Evolutionary conservation across 2,888 invertebrate genomes (phyloP).

Genomic region (Corbicula japonica): DNA sequence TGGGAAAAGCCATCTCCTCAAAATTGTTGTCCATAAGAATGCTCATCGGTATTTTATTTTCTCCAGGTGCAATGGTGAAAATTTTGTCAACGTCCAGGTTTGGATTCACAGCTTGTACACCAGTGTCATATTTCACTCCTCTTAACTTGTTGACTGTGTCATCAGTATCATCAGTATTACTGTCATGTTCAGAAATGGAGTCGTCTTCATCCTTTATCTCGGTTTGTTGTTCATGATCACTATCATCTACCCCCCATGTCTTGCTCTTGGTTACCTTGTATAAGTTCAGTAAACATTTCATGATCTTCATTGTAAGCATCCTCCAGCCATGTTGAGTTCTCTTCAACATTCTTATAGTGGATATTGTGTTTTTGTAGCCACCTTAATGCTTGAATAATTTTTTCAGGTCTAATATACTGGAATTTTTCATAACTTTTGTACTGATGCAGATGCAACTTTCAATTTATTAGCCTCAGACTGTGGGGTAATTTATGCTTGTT

Average conservation of each 20-base stretch:
- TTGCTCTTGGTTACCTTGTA: constrained; percentile 5
- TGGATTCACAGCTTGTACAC: constrained; percentile 41
- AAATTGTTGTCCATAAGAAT: constrained; percentile 40
- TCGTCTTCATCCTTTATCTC: no score
- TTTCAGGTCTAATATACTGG: constrained; percentile 39
- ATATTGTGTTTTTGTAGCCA: constrained; percentile 31
- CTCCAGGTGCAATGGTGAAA: constrained; percentile 34
- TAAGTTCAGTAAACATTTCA: constrained; percentile 31
- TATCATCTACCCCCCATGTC: constrained; percentile 8
- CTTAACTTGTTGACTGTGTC: constrained; percentile 26
- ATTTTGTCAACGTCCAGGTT: constrained; percentile 43
- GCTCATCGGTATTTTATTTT: constrained; percentile 39
- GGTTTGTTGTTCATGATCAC: no score
- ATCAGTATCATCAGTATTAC: constrained; percentile 16
- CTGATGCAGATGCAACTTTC: constrained; percentile 1
- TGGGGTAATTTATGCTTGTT: constrained; percentile 32
- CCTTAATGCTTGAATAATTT: constrained; percentile 26
- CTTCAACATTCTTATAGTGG: constrained; percentile 30
- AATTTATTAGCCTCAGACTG: constrained; percentile 40
- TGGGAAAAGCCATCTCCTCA: constrained; percentile 50
- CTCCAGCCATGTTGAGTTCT: constrained; percentile 26
- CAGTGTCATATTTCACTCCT: constrained; percentile 42
- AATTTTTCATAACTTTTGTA: constrained; percentile 39
- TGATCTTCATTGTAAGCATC: constrained; percentile 10
- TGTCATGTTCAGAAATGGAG: constrained; percentile 12